Conservation (phyloP, 2,113 vertebrate species). For the Myiagra hebetior region DNA sequence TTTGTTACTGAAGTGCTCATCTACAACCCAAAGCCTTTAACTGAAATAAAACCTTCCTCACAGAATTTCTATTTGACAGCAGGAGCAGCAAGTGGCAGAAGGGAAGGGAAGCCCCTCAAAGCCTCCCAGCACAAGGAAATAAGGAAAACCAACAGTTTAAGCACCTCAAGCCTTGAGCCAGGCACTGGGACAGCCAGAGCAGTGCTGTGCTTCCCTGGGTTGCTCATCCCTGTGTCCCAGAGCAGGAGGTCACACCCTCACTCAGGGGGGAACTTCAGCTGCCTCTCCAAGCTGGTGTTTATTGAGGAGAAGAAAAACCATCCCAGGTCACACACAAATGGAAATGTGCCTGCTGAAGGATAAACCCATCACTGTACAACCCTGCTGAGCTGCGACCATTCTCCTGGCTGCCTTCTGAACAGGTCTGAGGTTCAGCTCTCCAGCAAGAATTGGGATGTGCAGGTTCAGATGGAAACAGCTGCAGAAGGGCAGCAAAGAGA, state of each 20-base stretch:
- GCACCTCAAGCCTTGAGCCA: neutral
- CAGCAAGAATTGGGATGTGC: neutral
- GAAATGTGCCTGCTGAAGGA: neutral
- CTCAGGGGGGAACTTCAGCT: rapidly evolving
- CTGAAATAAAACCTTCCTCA: neutral
- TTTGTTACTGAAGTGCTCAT: neutral
- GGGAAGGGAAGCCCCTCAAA: neutral
- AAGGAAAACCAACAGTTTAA: neutral
- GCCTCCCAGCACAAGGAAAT: too few relatives aligned
- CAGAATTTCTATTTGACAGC: neutral
- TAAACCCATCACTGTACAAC: neutral
- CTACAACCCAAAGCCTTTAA: neutral
- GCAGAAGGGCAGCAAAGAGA: neutral
- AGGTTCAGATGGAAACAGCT: neutral
- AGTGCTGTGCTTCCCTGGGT: neutral
- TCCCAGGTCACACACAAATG: rapidly evolving
- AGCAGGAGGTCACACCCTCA: neutral
- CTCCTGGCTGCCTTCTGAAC: neutral
- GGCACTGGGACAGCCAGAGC: neutral
- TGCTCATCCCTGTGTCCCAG: neutral
- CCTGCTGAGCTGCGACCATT: neutral
- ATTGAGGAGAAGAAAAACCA: neutral
- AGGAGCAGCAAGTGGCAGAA: neutral
- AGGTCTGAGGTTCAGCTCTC: too few relatives aligned
- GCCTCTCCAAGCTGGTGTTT: neutral